Percentiles rank a stretch among this genome's conserved stretches.
phyloP scores from a whole-genome alignment of 2,888 invertebrate species.

The Spilosoma lubricipeda region DNA sequence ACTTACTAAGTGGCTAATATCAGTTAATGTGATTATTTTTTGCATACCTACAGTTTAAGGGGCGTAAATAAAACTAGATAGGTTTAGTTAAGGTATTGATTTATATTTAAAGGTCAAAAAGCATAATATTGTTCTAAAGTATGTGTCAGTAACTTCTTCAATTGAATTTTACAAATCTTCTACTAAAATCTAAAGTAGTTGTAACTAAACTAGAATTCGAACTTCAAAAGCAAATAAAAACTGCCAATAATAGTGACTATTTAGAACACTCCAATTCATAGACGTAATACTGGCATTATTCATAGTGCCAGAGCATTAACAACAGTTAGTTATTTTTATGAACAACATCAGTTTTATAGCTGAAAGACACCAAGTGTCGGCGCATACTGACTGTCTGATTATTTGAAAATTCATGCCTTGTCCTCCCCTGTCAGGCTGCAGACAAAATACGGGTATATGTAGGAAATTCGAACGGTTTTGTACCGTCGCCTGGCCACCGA shows the following conservation, averaged over 20 bases:
- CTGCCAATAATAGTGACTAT: no score
- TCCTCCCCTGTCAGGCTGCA: slow-evolving; percentile 71
- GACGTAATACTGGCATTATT: no score
- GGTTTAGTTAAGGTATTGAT: background rate
- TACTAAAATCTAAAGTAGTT: no score
- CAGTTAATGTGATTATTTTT: slow-evolving; percentile 42
- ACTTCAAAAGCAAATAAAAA: no score
- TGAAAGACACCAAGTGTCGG: slow-evolving; percentile 20
- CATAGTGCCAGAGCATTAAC: background rate
- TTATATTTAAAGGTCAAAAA: background rate
- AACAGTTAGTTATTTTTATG: no score
- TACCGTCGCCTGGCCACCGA: slow-evolving; percentile 54
- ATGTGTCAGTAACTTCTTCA: no score
- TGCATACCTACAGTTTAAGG: background rate
- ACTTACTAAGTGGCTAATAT: slow-evolving; percentile 38
- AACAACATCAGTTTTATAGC: background rate
- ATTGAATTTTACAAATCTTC: no score
- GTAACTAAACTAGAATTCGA: no score
- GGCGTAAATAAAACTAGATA: slow-evolving; percentile 18
- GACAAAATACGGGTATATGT: slow-evolving; percentile 69
- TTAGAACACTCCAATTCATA: no score
- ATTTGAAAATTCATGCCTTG: slow-evolving; percentile 78
- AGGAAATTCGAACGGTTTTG: slow-evolving; percentile 70
- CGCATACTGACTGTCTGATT: slow-evolving; percentile 63
- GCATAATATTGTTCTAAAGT: no score